Evolutionary conservation across 1,140 invertebrate species (phyloP).

Genomic region (Drosophila fuyamai): DNA sequence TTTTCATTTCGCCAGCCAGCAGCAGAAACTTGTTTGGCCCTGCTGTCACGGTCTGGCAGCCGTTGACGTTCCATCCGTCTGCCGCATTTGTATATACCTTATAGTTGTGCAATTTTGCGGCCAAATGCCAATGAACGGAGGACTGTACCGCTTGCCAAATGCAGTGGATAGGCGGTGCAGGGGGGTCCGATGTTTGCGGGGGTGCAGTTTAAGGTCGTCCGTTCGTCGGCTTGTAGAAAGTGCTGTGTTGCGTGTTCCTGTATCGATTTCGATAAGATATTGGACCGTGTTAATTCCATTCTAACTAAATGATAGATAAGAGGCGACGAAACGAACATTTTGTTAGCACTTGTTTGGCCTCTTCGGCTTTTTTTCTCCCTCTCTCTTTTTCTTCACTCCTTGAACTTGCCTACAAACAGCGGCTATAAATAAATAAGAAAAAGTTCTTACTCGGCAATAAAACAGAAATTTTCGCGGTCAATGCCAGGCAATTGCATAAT

Average conservation of each 20-base stretch:
- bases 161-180: not conserved
- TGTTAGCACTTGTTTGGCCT: slow-evolving; percentile 35
- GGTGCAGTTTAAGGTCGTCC: slow-evolving; percentile 57
- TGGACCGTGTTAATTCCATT: slow-evolving; percentile 32
- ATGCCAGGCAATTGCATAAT: slow-evolving; percentile 71
- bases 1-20: slow-evolving; percentile 18
- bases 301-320: slow-evolving; percentile 33
- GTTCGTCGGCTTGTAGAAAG: slow-evolving; percentile 51
- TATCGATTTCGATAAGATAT: slow-evolving; percentile 52
- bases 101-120: slow-evolving; percentile 48
- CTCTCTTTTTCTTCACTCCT: slow-evolving; percentile 16
- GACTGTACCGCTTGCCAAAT: slow-evolving; percentile 57
- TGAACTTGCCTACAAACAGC: slow-evolving; percentile 42
- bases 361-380: slow-evolving; percentile 2
- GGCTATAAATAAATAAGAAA: slow-evolving; percentile 46
- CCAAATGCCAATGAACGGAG: slow-evolving; percentile 60
- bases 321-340: slow-evolving; percentile 31
- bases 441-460: slow-evolving; percentile 18
- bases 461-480: slow-evolving; percentile 57
- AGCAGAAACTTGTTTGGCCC: slow-evolving; percentile 60
- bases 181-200: slow-evolving; percentile 18
- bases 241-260: slow-evolving; percentile 13
- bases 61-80: slow-evolving; percentile 6
- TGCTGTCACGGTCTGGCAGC: slow-evolving; percentile 45
- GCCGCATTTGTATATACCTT: slow-evolving; percentile 22